Percentiles rank a stretch among this genome's conserved stretches.
These are phyloP conservation scores for Mugil cephalus DNA, from an alignment of 2,113 vertebrate species.

Conservation along the genomic window DNA sequence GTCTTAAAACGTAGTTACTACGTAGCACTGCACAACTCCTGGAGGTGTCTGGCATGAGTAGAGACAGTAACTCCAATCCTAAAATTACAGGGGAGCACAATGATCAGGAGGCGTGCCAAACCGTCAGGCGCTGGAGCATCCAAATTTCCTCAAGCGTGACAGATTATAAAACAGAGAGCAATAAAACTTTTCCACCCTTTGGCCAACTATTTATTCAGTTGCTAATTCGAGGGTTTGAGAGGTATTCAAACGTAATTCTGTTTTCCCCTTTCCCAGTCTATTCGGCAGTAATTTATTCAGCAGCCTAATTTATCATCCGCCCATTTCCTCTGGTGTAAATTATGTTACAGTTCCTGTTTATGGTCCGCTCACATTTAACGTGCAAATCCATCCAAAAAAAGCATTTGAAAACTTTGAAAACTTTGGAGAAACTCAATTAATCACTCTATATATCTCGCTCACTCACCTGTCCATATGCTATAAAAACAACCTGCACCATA, in stretches of 20 bases:
- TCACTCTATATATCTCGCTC: too few relatives aligned
- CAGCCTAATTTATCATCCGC: too few relatives aligned
- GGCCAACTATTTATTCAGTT: constrained; percentile 21
- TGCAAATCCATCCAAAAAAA: too few relatives aligned
- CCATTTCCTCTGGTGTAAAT: too few relatives aligned
- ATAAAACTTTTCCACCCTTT: constrained; percentile 39
- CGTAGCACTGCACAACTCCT: constrained; percentile 13
- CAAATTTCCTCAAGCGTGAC: constrained; percentile 57
- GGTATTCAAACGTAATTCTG: constrained; percentile 14
- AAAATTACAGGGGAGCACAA: constrained; percentile 40
- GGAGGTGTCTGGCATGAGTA: constrained; percentile 16
- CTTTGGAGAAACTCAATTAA: too few relatives aligned
- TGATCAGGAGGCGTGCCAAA: constrained; percentile 58
- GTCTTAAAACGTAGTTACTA: constrained; percentile 31
- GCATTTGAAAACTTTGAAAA: too few relatives aligned
- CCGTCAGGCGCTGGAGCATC: constrained; percentile 59
- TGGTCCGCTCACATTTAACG: too few relatives aligned
- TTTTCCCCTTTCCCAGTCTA: constrained; percentile 14
- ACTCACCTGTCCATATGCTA: too few relatives aligned
- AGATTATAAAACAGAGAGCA: constrained; percentile 57
- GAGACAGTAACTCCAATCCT: constrained; percentile 19
- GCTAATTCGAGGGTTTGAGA: constrained; percentile 15
- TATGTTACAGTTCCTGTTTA: too few relatives aligned
- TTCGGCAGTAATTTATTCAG: too few relatives aligned
- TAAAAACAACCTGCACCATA: too few relatives aligned